Base-by-base conservation (phyloP, 2,797 vertebrate genomes). In the Knipowitschia caucasica region DNA sequence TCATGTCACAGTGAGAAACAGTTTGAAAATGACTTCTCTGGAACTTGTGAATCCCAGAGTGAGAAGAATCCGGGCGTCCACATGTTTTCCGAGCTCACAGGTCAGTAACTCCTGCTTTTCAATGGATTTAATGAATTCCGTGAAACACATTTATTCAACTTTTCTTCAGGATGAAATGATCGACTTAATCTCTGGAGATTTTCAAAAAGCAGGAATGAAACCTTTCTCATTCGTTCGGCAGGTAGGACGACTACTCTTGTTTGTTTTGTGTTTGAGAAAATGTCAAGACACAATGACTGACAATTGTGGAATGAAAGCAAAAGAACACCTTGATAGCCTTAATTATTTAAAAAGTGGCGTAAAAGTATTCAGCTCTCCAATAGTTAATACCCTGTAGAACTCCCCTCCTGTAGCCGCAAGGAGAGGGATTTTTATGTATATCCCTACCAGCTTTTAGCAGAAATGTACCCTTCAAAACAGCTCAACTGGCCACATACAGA, bases 151-250 rank as follows among this genome's bases (percentile, higher is more conserved):
- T 12, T 23, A 23, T 24, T 45, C 3, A 8, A 38, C 4, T 5
- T 46, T 2, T 45, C 10, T 43, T 51, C 27, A 58, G 20, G 44
- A 70, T 27, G n/a, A 21, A 20, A 57, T 87, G 54, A 76, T 85
- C 2, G 77, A 86, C 1, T 35, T 86, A 29, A 62, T 56, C 58
- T 81, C 71, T 10, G 68, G 63, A 1, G 82, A 90, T 47, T 40
- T 69, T 1, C 89, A 89, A 4, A 52, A 9, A 11, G 50, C 68
- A 33, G 87, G 84, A 39, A 57, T 87, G 12, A 78, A 78, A 49
- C 84, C 86, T 1, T 14, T 88, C 44, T 73, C 85, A 12, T 91
- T 89, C 58, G 38, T 89, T 38, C 81, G 81, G 7, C 88, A 90
- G 87, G 88, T 90, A 4, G n/a, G 53, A 59, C 18, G 1, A 18